These are phyloP conservation scores for Helicoverpa zea DNA, from an alignment of 1,140 invertebrate species.

Conservation along the genomic window DNA sequence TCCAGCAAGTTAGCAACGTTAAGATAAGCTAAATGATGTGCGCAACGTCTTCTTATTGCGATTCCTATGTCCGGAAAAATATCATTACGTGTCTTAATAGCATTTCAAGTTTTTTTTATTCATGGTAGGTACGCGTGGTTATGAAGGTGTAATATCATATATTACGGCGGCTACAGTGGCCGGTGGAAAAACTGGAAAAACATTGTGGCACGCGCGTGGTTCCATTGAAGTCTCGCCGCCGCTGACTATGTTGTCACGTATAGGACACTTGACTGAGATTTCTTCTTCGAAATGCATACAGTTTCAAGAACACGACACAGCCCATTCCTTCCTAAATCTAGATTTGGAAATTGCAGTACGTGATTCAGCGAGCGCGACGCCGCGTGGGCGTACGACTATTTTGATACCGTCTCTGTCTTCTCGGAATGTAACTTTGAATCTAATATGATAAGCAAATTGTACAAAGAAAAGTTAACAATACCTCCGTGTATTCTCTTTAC, in stretches of 20 bases:
- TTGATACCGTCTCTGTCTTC: conserved; percentile 52
- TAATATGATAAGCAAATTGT: conserved; percentile 53
- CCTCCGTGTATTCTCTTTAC: conserved; percentile 29
- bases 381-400: conserved; percentile 54
- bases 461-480: conserved; percentile 45
- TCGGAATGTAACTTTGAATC: conserved; percentile 45
- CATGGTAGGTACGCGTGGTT: conserved; percentile 27
- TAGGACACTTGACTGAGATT: conserved; percentile 50
- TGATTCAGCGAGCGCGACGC: conserved; percentile 50
- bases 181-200: conserved; percentile 65
- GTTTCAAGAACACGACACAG: conserved; percentile 58
- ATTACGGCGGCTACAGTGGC: conserved; percentile 15
- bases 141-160: conserved; percentile 19
- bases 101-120: conserved; percentile 39
- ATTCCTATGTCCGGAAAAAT: conserved; percentile 57
- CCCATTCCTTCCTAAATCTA: conserved; percentile 61
- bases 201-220: conserved; percentile 53
- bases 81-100: conserved; percentile 54
- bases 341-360: conserved; percentile 67
- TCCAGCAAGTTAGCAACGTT: conserved; percentile 54
- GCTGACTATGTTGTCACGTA: conserved; percentile 59
- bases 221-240: conserved; percentile 58
- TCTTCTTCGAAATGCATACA: conserved; percentile 61
- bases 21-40: conserved; percentile 61
- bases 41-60: conserved; percentile 56